Evolutionary conservation across 2,113 vertebrate genomes (phyloP).

Genomic region (Stictonetta naevosa): DNA sequence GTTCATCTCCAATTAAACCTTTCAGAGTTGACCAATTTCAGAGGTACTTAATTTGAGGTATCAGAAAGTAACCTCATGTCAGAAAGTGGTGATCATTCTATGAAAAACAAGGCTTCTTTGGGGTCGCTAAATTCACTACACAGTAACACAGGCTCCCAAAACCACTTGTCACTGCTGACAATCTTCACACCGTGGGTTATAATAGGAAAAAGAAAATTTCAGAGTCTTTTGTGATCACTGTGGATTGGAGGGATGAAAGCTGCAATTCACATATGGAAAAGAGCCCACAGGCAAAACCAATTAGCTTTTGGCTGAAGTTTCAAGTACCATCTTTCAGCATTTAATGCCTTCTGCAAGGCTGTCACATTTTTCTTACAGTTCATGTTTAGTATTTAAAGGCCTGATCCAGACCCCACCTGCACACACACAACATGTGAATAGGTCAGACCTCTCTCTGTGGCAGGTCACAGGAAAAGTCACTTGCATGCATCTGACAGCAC

Average conservation of each 20-base stretch:
- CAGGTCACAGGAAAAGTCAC: neutral
- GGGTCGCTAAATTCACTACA: conserved; percentile 20
- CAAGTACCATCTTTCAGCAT: conserved; percentile 38
- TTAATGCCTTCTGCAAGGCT: conserved; percentile 18
- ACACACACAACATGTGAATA: neutral
- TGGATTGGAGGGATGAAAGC: neutral
- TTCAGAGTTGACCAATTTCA: neutral
- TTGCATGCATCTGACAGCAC: neutral
- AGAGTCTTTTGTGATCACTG: neutral
- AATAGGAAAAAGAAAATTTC: neutral
- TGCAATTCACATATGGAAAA: neutral
- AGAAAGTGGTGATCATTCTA: neutral
- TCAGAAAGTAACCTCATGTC: neutral
- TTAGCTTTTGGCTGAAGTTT: conserved; percentile 48
- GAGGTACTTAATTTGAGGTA: neutral
- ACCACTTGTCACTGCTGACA: conserved; percentile 27
- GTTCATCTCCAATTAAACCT: neutral
- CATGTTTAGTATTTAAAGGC: neutral
- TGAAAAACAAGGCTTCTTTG: neutral
- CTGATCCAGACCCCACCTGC: neutral
- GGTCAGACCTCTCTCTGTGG: neutral
- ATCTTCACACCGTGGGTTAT: conserved; percentile 22
- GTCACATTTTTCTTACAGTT: conserved; percentile 39
- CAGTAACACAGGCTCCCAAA: neutral
- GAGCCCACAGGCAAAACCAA: conserved; percentile 47